Conservation (phyloP, 92 coral and sea anemone genomes). For the Epizoanthus rinbou region DNA sequence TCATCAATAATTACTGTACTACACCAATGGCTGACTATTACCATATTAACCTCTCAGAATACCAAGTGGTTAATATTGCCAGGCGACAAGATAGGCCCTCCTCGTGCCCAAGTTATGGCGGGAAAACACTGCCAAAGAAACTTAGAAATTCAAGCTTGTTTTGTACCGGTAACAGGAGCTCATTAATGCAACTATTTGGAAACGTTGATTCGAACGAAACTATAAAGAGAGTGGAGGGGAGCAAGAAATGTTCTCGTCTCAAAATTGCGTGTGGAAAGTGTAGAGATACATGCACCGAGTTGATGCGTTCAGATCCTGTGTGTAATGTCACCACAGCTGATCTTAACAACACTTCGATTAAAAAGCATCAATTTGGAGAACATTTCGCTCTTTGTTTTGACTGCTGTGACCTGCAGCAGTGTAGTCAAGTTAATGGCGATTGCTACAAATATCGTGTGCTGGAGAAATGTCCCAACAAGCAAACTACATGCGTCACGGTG, state of each 20-base stretch:
- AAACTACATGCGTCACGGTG: constrained; percentile 58
- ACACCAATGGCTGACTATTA: constrained; percentile 73
- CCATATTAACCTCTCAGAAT: constrained; percentile 33
- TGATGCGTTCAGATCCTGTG: constrained; percentile 45
- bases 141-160: constrained; percentile 35
- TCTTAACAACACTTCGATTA: background rate
- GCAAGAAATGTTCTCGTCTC: constrained; percentile 42
- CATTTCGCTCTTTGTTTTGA: constrained; percentile 77
- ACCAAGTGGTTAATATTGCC: constrained; percentile 47
- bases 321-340: constrained; percentile 52
- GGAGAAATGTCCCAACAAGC: constrained; percentile 46
- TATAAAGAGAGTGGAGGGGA: constrained; percentile 58
- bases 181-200: constrained; percentile 65
- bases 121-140: background rate
- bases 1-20: constrained; percentile 52
- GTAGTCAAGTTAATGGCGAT: constrained; percentile 58
- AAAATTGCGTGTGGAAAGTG: constrained; percentile 58
- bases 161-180: constrained; percentile 66
- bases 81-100: constrained; percentile 37
- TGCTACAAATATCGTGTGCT: constrained; percentile 59
- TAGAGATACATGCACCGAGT: constrained; percentile 54
- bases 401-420: constrained; percentile 68
- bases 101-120: constrained; percentile 66
- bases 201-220: constrained; percentile 31
- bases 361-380: constrained; percentile 63